These are phyloP conservation scores for Cygnus atratus DNA, from an alignment of 2,113 vertebrate species.

Conservation along the genomic window DNA sequence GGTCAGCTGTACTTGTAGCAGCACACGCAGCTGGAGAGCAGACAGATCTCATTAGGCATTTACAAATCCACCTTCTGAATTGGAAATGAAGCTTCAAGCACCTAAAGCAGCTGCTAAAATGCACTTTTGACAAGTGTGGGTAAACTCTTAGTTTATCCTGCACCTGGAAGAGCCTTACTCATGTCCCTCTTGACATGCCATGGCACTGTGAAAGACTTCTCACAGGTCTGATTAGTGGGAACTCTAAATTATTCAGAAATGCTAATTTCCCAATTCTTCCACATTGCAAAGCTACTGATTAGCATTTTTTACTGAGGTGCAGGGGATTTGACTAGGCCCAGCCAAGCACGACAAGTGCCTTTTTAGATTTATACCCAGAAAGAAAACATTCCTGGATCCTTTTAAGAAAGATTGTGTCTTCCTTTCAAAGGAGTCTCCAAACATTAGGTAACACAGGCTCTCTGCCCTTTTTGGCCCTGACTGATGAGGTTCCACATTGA, in stretches of 20 bases:
- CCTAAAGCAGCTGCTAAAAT: not conserved
- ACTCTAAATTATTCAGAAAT: not conserved
- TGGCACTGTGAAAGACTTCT: not conserved
- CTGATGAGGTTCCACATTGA: not conserved
- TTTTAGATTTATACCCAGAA: not conserved
- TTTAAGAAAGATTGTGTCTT: not conserved
- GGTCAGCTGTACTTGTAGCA: not conserved
- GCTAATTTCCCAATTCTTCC: not conserved
- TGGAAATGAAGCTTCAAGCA: not conserved
- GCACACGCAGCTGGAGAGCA: not conserved
- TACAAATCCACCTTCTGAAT: not conserved
- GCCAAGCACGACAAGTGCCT: rapidly evolving
- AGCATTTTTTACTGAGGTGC: not conserved
- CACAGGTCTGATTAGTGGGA: not conserved
- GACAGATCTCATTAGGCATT: slow-evolving; percentile 10
- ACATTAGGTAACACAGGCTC: not conserved
- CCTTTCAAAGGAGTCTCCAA: not conserved
- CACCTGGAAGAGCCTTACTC: not conserved
- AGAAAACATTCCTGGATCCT: not conserved
- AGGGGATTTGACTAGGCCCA: not conserved
- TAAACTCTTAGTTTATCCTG: not conserved
- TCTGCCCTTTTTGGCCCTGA: not conserved
- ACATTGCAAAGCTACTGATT: rapidly evolving
- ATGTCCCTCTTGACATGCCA: not conserved
- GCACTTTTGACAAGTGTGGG: not conserved